Conservation (phyloP, 2,113 vertebrate species). For the Stigmatopora argus region DNA sequence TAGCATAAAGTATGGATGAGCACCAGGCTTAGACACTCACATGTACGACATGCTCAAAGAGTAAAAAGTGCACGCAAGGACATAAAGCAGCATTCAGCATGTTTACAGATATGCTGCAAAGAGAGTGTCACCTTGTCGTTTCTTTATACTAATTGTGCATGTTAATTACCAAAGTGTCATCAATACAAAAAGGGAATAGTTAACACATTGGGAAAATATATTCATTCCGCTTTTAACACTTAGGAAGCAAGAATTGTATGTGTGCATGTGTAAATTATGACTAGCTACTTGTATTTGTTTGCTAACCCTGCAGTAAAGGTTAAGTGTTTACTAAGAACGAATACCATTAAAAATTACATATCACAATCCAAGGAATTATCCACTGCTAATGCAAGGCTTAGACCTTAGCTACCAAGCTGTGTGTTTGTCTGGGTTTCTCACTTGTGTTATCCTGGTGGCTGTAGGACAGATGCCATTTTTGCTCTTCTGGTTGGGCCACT, state of each 20-base stretch:
- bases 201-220: background rate
- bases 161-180: conserved; percentile 17
- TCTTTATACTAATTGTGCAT: conserved; percentile 17
- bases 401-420: background rate
- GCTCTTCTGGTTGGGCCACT: too few relatives aligned
- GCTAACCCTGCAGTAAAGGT: background rate
- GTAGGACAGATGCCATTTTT: background rate
- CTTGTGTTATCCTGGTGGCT: background rate
- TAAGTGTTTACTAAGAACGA: background rate
- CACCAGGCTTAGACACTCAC: background rate
- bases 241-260: background rate
- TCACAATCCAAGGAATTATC: background rate
- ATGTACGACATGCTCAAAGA: conserved; percentile 6
- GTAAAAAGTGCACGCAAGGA: conserved; percentile 6
- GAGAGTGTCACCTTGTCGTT: conserved; percentile 1
- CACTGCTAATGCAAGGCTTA: background rate
- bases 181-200: background rate
- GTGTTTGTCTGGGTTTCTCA: background rate
- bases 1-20: conserved; percentile 14
- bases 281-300: background rate
- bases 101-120: conserved; percentile 3
- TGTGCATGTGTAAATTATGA: background rate
- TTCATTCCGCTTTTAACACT: background rate
- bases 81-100: background rate
- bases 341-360: background rate